A percentile compares a stretch with the other conserved stretches of the same genome.
Evolutionary conservation across 2,888 invertebrate species (phyloP).

Genomic region (Celastrina argiolus): DNA sequence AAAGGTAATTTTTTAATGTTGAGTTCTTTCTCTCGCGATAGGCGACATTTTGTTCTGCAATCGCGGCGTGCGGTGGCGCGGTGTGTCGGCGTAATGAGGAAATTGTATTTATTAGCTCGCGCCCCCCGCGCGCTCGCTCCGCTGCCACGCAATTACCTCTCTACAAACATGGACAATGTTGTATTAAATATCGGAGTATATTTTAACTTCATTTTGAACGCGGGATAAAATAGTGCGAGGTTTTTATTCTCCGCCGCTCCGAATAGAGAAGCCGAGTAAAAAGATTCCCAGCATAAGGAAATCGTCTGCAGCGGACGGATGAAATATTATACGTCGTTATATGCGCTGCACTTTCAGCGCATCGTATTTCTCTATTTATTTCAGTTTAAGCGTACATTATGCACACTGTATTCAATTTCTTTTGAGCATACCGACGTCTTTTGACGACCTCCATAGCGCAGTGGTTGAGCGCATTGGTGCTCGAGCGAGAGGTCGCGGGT

Average conservation of each 20-base stretch:
- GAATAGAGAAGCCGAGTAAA: background rate
- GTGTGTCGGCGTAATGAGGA: background rate
- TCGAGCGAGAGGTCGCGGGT: too few species aligned
- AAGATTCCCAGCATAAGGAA: background rate
- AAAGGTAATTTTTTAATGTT: background rate
- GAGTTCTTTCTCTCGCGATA: background rate
- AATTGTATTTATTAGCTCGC: background rate
- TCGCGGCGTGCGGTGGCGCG: background rate
- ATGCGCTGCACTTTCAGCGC: background rate
- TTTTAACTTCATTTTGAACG: background rate
- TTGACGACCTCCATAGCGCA: too few species aligned
- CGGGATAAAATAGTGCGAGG: background rate
- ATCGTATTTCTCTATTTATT: background rate
- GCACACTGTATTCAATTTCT: too few species aligned
- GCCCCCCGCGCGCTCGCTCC: background rate
- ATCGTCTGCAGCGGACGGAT: background rate
- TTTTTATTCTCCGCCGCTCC: background rate
- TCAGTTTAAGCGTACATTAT: background rate
- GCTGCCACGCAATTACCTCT: background rate
- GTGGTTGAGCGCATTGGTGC: too few species aligned
- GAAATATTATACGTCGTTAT: constrained; percentile 1
- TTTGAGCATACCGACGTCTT: too few species aligned
- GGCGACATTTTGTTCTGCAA: background rate
- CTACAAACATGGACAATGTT: background rate
- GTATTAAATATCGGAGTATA: background rate